Evolutionary conservation across 1,140 invertebrate species (phyloP), one percentile per base, ranked within the genome.

Genomic region (Lanistes nyassanus): DNA sequence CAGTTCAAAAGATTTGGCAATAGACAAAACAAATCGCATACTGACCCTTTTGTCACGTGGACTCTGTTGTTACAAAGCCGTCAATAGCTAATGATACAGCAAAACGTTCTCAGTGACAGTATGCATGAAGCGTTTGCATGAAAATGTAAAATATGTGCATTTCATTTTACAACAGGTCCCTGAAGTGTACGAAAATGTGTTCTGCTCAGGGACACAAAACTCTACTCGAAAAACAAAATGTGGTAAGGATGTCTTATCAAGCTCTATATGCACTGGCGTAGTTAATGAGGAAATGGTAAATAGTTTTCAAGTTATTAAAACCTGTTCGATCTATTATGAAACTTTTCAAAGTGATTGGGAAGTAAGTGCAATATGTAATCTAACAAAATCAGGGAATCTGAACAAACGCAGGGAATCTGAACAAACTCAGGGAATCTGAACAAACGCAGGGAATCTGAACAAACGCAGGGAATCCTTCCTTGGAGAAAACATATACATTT

Each of bases 131-230:
- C n/a, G n/a, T 47, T 47, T 0, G 2, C 9, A 3, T 16, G 19
- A 47, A 16, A 47, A 47, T 5, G 13, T 26, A 31, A 60, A n/a
- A n/a, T 60, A 23, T 26, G 13, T 60, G 23, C 9, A 1, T 11
- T 11, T 16, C 0, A 19, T 31, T 60, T 11, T 60, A 19, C 0
- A 11, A 11, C 56, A 60, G 56, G 56, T 60, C 9, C 56, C 56
- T 60, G 56, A 60, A 23, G 56, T 60, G 11, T 60, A 60, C 56
- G 56, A 60, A 60, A 60, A n/a, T 9, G 29, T 60, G 3, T 60
- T 26, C 23, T 60, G 56, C 56, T 60, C 56, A n/a, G 29, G 29
- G 56, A 60, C 56, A 60, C 23, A 60, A 31, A 60, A 60, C 56
- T n/a, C 23, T 9, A 26, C 56, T 26, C 56, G 56, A 16, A n/a